Base-by-base conservation (phyloP, 1,140 invertebrate species). In the Ceratina calcarata region DNA sequence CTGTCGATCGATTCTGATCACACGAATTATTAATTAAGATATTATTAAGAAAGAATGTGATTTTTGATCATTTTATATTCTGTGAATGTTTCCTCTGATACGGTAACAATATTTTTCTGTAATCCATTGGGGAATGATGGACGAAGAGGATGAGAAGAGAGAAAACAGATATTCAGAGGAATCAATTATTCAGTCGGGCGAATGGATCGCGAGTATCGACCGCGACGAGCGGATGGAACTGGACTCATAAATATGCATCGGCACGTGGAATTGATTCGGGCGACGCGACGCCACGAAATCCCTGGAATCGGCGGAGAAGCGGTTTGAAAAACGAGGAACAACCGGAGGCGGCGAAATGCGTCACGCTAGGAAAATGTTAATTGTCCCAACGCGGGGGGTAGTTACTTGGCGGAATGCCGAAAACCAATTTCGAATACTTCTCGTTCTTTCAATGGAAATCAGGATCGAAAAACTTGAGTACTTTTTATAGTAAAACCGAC, bases 181-280 rank as follows among this genome's bases (percentile, higher is more conserved):
- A 18, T 60, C 66, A 69, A 69, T 69, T 51, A 51, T 77, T 68
- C 53, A 49, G 2, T 8, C 15, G 6, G 37, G 6, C 15, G 22
- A 78, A 62, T 37, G 45, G 45, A 37, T 70, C 45, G 55, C 18
- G 22, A 16, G 45, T 69, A 77, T 70, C 66, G 75, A 69, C 16
- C 51, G 62, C 7, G 51, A 27, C 22, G 37, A 10, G 37, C 32
- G 74, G 18, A 60, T 37, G 74, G n/a, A 70, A 27, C 57, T 53
- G 45, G 16, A 37, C 57, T 78, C 74, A 82, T 81, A 72, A 83
- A 83, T 83, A 82, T 78, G 61, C 81, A 83, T 83, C 75, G 57
- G 24, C 37, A 60, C 18, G 80, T 16, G 70, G 65, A 66, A 71
- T 78, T 78, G 76, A 78, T 68, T 82, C 20, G 57, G 62, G 37